Evolutionary conservation across 2,888 invertebrate species (phyloP).

Genomic region (Osedax fenrisi): DNA sequence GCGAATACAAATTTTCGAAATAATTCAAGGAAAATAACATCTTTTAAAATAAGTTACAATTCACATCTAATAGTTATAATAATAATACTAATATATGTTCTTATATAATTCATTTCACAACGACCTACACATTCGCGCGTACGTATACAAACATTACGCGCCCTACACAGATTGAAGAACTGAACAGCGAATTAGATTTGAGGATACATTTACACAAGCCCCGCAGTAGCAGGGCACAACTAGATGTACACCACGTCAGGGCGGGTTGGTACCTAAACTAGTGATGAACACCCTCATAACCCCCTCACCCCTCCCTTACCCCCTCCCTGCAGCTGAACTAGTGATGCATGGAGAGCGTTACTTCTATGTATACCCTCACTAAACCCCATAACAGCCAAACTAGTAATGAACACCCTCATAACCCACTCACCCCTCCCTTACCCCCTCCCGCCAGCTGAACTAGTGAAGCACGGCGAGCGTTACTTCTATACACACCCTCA

Average conservation of each 20-base stretch:
- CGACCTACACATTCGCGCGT: no score
- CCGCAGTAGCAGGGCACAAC: conserved; percentile 44
- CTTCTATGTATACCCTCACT: background rate
- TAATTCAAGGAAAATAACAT: no score
- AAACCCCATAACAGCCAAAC: background rate
- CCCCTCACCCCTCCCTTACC: no score
- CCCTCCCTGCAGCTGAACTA: conserved; percentile 49
- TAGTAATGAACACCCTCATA: no score
- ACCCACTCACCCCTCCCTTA: background rate
- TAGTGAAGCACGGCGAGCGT: no score
- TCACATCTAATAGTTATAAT: no score
- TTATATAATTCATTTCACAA: no score
- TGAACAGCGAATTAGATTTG: conserved; percentile 49
- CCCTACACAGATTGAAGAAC: conserved; percentile 47
- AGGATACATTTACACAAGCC: conserved; percentile 49
- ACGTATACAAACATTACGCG: no score
- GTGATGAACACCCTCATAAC: background rate
- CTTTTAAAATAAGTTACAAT: no score
- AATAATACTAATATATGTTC: no score
- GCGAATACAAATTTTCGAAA: no score
- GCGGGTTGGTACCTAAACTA: conserved; percentile 42
- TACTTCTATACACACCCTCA: background rate
- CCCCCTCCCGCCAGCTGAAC: no score
- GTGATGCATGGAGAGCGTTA: conserved; percentile 49
- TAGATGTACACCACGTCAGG: conserved; percentile 50